These are phyloP conservation scores for Drosophila tani DNA, from an alignment of 1,140 invertebrate species.

Conservation along the genomic window DNA sequence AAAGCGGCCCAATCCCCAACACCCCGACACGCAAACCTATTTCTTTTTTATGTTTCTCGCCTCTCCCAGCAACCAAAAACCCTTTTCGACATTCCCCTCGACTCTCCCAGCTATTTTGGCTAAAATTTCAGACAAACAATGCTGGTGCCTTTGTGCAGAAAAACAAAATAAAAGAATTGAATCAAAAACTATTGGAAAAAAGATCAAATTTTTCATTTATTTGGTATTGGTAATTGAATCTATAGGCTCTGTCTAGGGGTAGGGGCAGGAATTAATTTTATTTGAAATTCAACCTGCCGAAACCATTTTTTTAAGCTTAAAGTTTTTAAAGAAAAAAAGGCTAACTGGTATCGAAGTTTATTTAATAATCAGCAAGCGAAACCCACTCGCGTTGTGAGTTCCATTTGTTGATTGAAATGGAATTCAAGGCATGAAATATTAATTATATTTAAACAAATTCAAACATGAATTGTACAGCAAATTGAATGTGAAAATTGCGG, in stretches of 20 bases:
- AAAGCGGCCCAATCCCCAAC: slow-evolving; percentile 2
- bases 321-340: neutral
- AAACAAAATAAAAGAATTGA: slow-evolving; percentile 42
- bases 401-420: slow-evolving; percentile 1
- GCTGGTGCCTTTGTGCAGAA: slow-evolving; percentile 23
- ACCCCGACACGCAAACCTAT: slow-evolving; percentile 1
- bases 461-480: neutral
- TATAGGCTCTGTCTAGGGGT: neutral
- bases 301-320: neutral
- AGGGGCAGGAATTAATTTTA: neutral
- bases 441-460: neutral
- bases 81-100: neutral
- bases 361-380: neutral
- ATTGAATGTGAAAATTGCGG: neutral
- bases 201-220: slow-evolving; percentile 9
- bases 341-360: neutral
- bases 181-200: slow-evolving; percentile 46
- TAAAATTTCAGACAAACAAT: slow-evolving; percentile 57
- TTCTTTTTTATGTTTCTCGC: slow-evolving; percentile 14
- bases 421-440: neutral
- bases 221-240: slow-evolving; percentile 45
- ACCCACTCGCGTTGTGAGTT: neutral
- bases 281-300: slow-evolving; percentile 15
- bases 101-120: neutral
- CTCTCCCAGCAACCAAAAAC: neutral